A percentile compares a stretch with the other conserved stretches of the same genome.
phyloP scores from a whole-genome alignment of 2,113 vertebrate genomes.

The Calyptommatus sinebrachiatus region DNA sequence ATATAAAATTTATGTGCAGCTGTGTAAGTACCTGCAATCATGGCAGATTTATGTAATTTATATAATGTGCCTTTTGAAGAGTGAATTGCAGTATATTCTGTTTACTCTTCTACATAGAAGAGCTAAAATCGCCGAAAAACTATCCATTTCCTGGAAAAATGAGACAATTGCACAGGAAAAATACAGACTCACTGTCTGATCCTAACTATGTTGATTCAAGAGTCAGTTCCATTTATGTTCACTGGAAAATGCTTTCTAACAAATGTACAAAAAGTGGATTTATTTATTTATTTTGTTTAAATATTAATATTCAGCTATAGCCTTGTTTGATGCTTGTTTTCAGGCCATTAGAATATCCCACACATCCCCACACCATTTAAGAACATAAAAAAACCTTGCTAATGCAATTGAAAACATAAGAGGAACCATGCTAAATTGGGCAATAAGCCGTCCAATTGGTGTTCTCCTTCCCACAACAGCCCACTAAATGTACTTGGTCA shows the following conservation, averaged over 20 bases:
- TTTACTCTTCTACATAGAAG: no score
- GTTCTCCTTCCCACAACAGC: no score
- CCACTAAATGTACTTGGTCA: no score
- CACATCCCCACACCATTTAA: neutral
- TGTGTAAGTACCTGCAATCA: neutral
- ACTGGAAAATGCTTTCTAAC: conserved; percentile 50
- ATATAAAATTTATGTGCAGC: neutral
- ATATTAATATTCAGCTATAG: neutral
- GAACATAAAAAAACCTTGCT: neutral
- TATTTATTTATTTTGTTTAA: neutral
- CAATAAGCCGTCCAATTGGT: no score
- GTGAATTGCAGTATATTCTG: neutral
- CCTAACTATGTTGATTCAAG: no score
- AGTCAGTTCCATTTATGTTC: neutral
- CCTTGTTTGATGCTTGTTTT: neutral
- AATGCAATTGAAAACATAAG: no score
- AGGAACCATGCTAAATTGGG: no score
- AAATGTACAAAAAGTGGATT: neutral
- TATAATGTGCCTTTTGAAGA: neutral
- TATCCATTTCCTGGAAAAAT: neutral
- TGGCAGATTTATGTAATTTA: neutral
- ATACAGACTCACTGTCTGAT: neutral
- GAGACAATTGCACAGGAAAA: neutral
- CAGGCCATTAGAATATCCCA: neutral
- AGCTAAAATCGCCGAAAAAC: neutral